A percentile compares a stretch with the other conserved stretches of the same genome.
Evolutionary conservation across 2,797 vertebrate species (phyloP).

Genomic region (Sebastes variabilis): DNA sequence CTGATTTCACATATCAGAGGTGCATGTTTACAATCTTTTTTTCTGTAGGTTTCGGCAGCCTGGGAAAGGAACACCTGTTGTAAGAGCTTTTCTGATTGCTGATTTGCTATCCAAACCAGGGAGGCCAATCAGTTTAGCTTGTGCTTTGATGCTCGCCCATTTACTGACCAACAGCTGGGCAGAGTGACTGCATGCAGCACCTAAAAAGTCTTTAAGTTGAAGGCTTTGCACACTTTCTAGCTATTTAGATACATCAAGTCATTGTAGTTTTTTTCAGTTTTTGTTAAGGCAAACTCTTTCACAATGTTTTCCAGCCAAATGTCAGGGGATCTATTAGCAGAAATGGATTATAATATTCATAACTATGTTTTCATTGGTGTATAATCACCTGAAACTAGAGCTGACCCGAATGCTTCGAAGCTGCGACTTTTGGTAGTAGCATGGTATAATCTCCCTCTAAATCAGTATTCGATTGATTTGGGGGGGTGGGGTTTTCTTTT

Average conservation of each 20-base stretch:
- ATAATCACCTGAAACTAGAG: too few species aligned
- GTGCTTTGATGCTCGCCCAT: neutral
- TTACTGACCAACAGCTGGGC: neutral
- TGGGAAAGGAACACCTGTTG: neutral
- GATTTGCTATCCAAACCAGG: neutral
- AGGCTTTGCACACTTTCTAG: neutral
- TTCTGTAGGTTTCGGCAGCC: neutral
- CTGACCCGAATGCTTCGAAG: too few species aligned
- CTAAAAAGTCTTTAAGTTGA: neutral
- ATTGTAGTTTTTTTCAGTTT: neutral
- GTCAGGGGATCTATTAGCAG: too few species aligned
- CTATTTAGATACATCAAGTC: neutral
- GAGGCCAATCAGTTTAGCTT: constrained; percentile 6
- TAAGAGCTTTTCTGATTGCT: neutral
- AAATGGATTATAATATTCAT: too few species aligned
- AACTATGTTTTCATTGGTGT: too few species aligned
- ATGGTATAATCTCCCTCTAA: too few species aligned
- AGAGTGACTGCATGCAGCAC: neutral
- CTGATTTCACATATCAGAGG: neutral
- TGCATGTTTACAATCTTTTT: neutral
- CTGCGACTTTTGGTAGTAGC: too few species aligned
- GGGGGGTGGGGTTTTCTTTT: too few species aligned
- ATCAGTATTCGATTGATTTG: too few species aligned
- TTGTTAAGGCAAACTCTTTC: neutral
- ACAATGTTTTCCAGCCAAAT: neutral